phyloP scores from a whole-genome alignment of 2,113 vertebrate species.

The Crotalus horridus region DNA sequence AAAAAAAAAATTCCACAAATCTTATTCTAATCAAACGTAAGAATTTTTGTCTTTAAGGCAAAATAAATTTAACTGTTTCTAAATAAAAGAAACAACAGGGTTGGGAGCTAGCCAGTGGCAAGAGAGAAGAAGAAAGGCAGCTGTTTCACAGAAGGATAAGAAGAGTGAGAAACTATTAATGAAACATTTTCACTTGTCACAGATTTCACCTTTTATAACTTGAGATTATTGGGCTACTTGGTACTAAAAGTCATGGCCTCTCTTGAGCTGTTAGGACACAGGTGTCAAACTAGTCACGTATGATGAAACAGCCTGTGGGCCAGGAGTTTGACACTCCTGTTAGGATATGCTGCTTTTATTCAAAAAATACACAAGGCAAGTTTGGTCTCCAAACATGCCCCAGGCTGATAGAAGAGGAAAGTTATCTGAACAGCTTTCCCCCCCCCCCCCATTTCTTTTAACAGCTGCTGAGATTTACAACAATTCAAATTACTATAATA shows the following conservation, averaged over 20 bases:
- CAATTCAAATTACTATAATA: neutral
- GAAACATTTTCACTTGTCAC: neutral
- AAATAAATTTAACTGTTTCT: neutral
- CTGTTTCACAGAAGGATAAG: neutral
- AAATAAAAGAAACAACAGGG: neutral
- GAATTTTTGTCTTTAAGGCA: neutral
- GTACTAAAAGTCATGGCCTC: neutral
- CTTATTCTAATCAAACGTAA: slow-evolving; percentile 14
- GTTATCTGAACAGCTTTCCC: neutral
- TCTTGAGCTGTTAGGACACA: neutral
- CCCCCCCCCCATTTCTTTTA: neutral
- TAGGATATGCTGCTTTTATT: neutral
- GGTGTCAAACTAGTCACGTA: no score
- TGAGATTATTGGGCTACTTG: neutral
- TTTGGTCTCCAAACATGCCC: neutral
- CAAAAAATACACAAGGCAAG: neutral
- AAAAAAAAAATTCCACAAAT: neutral
- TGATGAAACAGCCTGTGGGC: no score
- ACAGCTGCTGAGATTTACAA: neutral
- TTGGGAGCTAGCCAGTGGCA: neutral
- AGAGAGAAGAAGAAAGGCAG: neutral
- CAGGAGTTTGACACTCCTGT: no score
- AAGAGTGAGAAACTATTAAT: neutral
- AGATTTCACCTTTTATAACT: neutral
- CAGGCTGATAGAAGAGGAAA: neutral